These are phyloP conservation scores for Synergus gifuensis DNA, from an alignment of 2,888 invertebrate genomes.

Conservation along the genomic window DNA sequence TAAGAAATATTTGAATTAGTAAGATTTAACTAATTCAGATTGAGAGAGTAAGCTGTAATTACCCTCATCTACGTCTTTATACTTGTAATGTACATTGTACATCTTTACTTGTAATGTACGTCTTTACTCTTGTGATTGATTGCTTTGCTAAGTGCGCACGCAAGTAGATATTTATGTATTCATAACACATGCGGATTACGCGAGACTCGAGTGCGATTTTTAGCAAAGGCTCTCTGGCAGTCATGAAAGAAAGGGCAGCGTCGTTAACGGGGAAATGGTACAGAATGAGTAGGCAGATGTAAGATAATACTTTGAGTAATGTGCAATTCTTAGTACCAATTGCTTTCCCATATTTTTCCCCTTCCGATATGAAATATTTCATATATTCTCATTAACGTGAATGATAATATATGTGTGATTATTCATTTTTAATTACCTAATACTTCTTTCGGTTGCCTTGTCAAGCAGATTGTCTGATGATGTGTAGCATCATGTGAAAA, in stretches of 20 bases:
- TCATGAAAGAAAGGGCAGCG: slow-evolving; percentile 36
- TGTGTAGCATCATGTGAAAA: background rate
- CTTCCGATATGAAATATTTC: background rate
- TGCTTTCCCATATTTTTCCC: background rate
- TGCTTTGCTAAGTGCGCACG: slow-evolving; percentile 28
- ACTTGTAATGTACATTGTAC: slow-evolving; percentile 12
- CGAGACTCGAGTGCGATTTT: slow-evolving; percentile 9
- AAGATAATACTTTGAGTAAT: slow-evolving; percentile 39
- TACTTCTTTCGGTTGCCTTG: background rate
- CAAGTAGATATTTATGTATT: slow-evolving; percentile 30
- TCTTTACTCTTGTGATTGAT: slow-evolving; percentile 36
- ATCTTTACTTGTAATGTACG: slow-evolving; percentile 7
- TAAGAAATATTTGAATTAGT: too few species aligned
- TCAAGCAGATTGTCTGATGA: background rate
- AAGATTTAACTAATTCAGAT: too few species aligned
- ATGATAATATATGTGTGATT: background rate
- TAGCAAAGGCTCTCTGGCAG: slow-evolving; percentile 11
- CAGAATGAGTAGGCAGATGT: slow-evolving; percentile 41
- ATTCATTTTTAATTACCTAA: background rate
- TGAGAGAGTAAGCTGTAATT: slow-evolving; percentile 35
- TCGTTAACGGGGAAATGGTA: slow-evolving; percentile 39
- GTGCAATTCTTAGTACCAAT: background rate
- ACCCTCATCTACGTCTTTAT: background rate
- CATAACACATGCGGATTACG: slow-evolving; percentile 38
- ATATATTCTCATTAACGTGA: background rate